phyloP scores from a whole-genome alignment of 2,797 vertebrate genomes.

The Borostomias antarcticus region DNA sequence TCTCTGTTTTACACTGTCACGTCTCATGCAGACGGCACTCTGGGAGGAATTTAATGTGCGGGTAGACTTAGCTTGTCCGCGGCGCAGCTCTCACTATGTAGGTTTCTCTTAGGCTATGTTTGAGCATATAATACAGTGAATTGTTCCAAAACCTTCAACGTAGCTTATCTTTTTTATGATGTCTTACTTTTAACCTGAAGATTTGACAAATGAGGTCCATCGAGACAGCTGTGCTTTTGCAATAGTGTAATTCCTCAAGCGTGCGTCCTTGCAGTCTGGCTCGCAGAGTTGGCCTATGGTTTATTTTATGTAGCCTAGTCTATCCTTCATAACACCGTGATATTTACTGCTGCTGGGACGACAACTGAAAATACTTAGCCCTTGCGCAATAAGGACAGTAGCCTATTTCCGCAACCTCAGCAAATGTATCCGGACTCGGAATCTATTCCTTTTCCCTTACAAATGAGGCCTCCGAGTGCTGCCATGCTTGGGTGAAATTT shows the following conservation, averaged over 20 bases:
- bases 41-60: conserved; percentile 64
- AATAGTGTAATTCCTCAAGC: too few relatives aligned
- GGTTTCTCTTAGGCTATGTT: conserved; percentile 47
- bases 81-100: conserved; percentile 62
- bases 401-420: conserved; percentile 40
- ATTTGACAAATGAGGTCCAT: too few relatives aligned
- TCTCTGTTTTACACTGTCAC: conserved; percentile 69
- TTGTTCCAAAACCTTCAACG: neutral
- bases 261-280: too few relatives aligned
- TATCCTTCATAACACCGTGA: conserved; percentile 42
- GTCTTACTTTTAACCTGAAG: too few relatives aligned
- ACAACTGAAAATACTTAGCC: conserved; percentile 47
- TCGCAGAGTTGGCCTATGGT: conserved; percentile 32
- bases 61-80: conserved; percentile 60
- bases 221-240: too few relatives aligned
- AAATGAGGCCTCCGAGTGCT: conserved; percentile 55
- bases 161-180: too few relatives aligned
- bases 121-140: conserved; percentile 20
- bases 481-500: conserved; percentile 59
- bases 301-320: conserved; percentile 38
- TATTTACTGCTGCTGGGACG: conserved; percentile 55
- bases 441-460: conserved; percentile 38
- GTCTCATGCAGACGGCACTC: conserved; percentile 62
- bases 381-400: conserved; percentile 22
- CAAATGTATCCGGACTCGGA: conserved; percentile 30